These are phyloP conservation scores for Dryadula phaetusa DNA, from an alignment of 2,888 invertebrate genomes.

Conservation along the genomic window DNA sequence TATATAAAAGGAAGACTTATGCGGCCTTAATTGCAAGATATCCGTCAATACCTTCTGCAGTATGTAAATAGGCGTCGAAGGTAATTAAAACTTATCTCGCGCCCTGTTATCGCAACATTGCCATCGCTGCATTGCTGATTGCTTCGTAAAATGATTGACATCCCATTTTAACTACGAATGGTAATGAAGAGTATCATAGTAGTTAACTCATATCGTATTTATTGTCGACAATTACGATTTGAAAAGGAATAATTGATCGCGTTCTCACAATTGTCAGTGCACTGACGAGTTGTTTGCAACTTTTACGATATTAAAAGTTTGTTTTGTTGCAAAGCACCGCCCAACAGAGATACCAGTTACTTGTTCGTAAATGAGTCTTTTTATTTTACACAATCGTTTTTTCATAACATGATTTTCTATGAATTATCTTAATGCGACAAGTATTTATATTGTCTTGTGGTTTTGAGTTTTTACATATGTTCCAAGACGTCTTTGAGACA, in stretches of 20 bases:
- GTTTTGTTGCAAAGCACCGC: slow-evolving; percentile 63
- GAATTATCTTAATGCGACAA: slow-evolving; percentile 74
- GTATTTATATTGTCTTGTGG: slow-evolving; percentile 72
- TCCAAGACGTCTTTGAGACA: slow-evolving; percentile 59
- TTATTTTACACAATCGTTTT: slow-evolving; percentile 56
- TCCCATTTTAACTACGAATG: slow-evolving; percentile 74
- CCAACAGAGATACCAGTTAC: slow-evolving; percentile 58
- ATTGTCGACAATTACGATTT: slow-evolving; percentile 81
- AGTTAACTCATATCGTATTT: slow-evolving; percentile 76
- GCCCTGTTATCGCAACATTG: slow-evolving; percentile 64
- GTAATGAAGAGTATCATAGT: slow-evolving; percentile 77
- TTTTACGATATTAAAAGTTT: slow-evolving; percentile 68
- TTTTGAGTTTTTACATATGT: slow-evolving; percentile 50
- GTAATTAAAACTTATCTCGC: slow-evolving; percentile 82
- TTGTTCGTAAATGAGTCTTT: slow-evolving; percentile 59
- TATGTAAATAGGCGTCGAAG: slow-evolving; percentile 81
- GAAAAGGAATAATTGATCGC: slow-evolving; percentile 80
- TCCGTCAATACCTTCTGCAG: slow-evolving; percentile 76
- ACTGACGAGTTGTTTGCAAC: slow-evolving; percentile 74
- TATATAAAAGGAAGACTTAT: slow-evolving; percentile 77
- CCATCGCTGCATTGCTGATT: slow-evolving; percentile 65
- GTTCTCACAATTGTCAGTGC: slow-evolving; percentile 82
- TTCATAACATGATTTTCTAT: slow-evolving; percentile 60
- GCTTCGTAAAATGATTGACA: slow-evolving; percentile 82
- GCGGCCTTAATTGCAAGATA: slow-evolving; percentile 82